A percentile compares a stretch with the other conserved stretches of the same genome.
These are phyloP conservation scores for Drosophila fungiperda DNA, from an alignment of 2,888 invertebrate species.

Conservation along the genomic window DNA sequence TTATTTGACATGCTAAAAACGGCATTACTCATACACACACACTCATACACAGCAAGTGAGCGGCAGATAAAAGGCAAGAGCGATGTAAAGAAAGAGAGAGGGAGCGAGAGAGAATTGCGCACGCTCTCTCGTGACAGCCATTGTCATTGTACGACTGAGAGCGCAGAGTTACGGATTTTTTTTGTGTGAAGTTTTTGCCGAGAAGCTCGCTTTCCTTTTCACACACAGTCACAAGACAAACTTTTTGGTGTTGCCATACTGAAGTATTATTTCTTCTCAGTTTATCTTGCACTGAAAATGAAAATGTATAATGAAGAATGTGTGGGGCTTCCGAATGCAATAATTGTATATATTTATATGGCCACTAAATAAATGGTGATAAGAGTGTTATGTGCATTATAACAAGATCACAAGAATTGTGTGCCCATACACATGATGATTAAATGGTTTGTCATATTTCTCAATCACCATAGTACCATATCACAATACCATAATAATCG, in stretches of 20 bases:
- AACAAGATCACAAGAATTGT: conserved; percentile 27
- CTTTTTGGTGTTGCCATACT: conserved; percentile 68
- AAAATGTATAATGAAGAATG: conserved; percentile 29
- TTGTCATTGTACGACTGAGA: conserved; percentile 42
- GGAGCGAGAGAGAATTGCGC: conserved; percentile 43
- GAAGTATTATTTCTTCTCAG: conserved; percentile 36
- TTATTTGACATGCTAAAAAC: conserved; percentile 68
- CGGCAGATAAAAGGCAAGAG: conserved; percentile 33
- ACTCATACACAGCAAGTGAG: conserved; percentile 17
- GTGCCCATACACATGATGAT: conserved; percentile 53
- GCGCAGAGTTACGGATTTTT: conserved; percentile 59
- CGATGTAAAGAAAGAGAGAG: neutral
- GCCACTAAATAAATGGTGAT: neutral
- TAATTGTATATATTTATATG: conserved; percentile 1
- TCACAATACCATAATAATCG: conserved; percentile 27
- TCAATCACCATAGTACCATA: conserved; percentile 12
- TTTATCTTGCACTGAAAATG: conserved; percentile 24
- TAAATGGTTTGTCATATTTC: conserved; percentile 22
- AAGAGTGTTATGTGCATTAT: conserved; percentile 2
- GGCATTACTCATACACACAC: conserved; percentile 72
- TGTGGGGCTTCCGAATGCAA: conserved; percentile 36
- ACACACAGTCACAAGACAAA: conserved; percentile 73
- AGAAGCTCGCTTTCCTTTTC: conserved; percentile 64
- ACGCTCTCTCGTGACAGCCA: conserved; percentile 52
- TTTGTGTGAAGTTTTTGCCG: conserved; percentile 68